Conservation (phyloP, 2,888 invertebrate genomes). For the Lymantria dispar region DNA sequence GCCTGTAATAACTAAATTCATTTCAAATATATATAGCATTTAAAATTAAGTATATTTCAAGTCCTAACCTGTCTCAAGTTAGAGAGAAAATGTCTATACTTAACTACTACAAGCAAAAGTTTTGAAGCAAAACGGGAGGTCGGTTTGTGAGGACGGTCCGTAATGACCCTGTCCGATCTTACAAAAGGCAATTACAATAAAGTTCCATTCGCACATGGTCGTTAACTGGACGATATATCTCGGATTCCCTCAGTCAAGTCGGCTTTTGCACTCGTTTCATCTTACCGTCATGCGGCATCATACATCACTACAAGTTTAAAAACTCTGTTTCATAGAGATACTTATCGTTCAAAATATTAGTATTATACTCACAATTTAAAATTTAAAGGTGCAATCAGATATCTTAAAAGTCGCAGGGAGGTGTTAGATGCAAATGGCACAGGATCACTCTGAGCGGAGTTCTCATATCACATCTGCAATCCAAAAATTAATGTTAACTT, state of each 20-base stretch:
- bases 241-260: slow-evolving; percentile 66
- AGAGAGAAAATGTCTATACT: slow-evolving; percentile 43
- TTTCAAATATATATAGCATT: slow-evolving; percentile 6
- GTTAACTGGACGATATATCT: slow-evolving; percentile 80
- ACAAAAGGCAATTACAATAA: slow-evolving; percentile 83
- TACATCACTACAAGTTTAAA: slow-evolving; percentile 18
- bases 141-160: slow-evolving; percentile 65
- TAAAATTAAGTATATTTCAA: slow-evolving; percentile 29
- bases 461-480: too few relatives aligned
- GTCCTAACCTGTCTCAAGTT: slow-evolving; percentile 39
- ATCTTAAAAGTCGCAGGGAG: too few relatives aligned
- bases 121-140: slow-evolving; percentile 65
- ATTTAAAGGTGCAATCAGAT: too few relatives aligned
- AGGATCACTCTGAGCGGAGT: too few relatives aligned
- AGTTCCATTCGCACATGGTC: slow-evolving; percentile 80
- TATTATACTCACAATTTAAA: too few relatives aligned
- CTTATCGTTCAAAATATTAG: background rate
- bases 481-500: too few relatives aligned
- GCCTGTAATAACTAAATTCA: background rate
- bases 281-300: slow-evolving; percentile 36
- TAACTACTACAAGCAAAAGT: slow-evolving; percentile 57
- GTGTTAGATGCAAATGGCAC: too few relatives aligned
- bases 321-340: slow-evolving; percentile 33
- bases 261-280: slow-evolving; percentile 63
- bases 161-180: slow-evolving; percentile 80